phyloP scores from a whole-genome alignment of 2,797 vertebrate genomes.

The Rousettus madagascariensis region DNA sequence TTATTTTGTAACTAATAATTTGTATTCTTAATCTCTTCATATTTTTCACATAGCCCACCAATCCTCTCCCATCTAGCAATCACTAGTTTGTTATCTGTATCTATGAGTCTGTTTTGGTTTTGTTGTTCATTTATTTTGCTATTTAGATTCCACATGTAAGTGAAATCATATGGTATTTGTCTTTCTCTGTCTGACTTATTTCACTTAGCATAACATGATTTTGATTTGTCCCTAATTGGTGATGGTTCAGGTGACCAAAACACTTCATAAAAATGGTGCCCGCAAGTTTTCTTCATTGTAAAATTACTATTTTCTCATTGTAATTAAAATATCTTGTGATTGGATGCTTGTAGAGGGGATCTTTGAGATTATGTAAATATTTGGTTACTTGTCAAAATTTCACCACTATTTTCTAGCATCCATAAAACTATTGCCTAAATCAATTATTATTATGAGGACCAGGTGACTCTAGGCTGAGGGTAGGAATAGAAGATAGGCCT shows the following conservation, averaged over 20 bases:
- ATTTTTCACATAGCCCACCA: too few relatives aligned
- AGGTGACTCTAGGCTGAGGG: not conserved
- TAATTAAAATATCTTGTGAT: not conserved
- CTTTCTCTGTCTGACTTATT: too few relatives aligned
- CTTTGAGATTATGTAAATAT: not conserved
- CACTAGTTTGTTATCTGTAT: too few relatives aligned
- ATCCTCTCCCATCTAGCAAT: too few relatives aligned
- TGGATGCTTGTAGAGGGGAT: not conserved
- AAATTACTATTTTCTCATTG: not conserved
- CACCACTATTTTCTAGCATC: not conserved
- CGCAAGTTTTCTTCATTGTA: not conserved
- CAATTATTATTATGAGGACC: not conserved
- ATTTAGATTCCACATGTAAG: too few relatives aligned
- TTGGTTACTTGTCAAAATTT: not conserved
- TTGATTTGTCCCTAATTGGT: not conserved
- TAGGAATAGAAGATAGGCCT: not conserved
- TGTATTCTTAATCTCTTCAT: too few relatives aligned
- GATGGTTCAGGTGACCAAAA: not conserved
- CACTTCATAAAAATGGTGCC: not conserved
- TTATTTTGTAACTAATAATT: too few relatives aligned
- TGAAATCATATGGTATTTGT: too few relatives aligned
- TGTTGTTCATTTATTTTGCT: too few relatives aligned
- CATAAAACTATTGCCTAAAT: not conserved
- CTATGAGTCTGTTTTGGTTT: too few relatives aligned
- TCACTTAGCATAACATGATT: not conserved